Evolutionary conservation across 2,113 vertebrate species (phyloP), one percentile per base, ranked within the genome.

Genomic region (Xiphias gladius): DNA sequence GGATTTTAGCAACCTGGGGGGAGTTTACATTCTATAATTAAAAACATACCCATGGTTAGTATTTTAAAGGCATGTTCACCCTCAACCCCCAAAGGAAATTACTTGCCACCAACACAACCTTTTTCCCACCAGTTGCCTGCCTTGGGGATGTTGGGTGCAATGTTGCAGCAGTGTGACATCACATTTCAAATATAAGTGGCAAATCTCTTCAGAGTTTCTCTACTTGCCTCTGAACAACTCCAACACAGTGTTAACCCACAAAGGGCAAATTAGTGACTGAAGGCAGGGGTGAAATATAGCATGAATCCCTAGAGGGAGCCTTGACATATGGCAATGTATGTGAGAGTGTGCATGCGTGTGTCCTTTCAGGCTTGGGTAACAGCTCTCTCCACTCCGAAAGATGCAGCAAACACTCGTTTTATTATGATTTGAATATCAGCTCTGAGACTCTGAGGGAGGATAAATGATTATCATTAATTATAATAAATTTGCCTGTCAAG

Each of bases 401-500:
- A 92, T 77, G 66, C 73, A 69, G 68, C 79, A 84, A 87, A 89
- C 88, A 89, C 86, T 91, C 75, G 76, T 86, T 93, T 92, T 93
- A 87, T 90, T 89, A 85, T 86, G 80, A 92, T 90, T 90, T 82
- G 75, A 90, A 93, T 93, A 88, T 91, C 77, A 90, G 19, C 63
- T 83, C 83, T 92, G 94, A 91, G 89, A 83, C 66, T 73, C 63
- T 17, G 91, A 94, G 95, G 94, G 94, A 95, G 92, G 93, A 92
- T 79, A 92, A 96, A 93, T 94, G 50, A 96, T 96, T 95, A 92
- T 91, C 92, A 96, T 97, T 95, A 96, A 96, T 97, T 97, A 95
- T 76, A 94, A 95, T 91, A 95, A 94, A 95, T 94, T 93, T 90
- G 85, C 93, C 92, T 91, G 94, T 96, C 95, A 96, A 88, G 84